phyloP scores from a whole-genome alignment of 2,888 invertebrate genomes.

The Eurytoma californica region DNA sequence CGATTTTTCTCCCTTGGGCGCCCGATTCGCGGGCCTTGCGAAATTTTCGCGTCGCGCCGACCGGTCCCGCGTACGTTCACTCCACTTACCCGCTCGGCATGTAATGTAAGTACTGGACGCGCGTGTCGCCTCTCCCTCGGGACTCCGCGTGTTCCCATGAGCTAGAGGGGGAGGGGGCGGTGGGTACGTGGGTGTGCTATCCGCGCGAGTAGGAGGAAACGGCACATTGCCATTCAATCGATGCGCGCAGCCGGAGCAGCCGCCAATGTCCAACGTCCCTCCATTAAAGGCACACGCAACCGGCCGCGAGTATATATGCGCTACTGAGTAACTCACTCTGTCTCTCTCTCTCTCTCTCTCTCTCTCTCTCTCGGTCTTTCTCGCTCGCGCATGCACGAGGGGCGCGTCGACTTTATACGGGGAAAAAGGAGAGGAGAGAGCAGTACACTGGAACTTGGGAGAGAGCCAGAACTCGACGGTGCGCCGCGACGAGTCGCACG shows the following conservation, averaged over 20 bases:
- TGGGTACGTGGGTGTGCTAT: conserved; percentile 9
- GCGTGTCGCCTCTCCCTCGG: background rate
- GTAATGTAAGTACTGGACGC: background rate
- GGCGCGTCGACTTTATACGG: background rate
- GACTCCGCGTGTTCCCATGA: background rate
- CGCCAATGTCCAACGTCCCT: conserved; percentile 3
- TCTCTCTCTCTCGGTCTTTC: too few relatives aligned
- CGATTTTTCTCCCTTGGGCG: conserved; percentile 29
- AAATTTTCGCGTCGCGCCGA: background rate
- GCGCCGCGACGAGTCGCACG: conserved; percentile 6
- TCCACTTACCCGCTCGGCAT: background rate
- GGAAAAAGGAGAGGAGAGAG: too few relatives aligned
- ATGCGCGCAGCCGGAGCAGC: conserved; percentile 10
- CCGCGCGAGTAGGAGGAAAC: background rate
- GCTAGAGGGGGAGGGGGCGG: background rate
- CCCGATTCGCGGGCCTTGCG: background rate
- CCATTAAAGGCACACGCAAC: conserved; percentile 1
- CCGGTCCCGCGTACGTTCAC: background rate
- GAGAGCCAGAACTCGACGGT: background rate
- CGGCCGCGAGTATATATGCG: too few relatives aligned
- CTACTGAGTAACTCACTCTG: too few relatives aligned
- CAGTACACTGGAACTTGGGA: too few relatives aligned
- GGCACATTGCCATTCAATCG: conserved; percentile 16
- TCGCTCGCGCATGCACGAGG: background rate
- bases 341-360: too few relatives aligned